Percentiles rank a stretch among this genome's conserved stretches.
phyloP scores from a whole-genome alignment of 2,113 vertebrate species.

The Bos indicus region DNA sequence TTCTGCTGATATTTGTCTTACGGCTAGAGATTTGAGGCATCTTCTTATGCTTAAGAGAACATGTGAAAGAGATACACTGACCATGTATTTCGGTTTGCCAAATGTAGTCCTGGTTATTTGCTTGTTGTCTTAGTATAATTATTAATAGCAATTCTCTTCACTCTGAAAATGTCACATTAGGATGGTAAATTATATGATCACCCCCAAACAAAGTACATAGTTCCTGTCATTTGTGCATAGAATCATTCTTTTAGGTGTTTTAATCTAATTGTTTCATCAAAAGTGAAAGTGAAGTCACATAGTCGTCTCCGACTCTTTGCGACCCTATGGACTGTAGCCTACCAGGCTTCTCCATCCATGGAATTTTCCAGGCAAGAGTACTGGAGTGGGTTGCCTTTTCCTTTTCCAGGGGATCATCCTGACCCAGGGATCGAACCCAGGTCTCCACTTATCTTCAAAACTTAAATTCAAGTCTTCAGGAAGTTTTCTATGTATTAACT shows the following conservation, averaged over 20 bases:
- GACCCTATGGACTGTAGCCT: too few relatives aligned
- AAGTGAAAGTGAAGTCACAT: too few relatives aligned
- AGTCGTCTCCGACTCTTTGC: accelerated
- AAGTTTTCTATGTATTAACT: not conserved
- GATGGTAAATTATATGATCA: not conserved
- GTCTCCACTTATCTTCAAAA: not conserved
- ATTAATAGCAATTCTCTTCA: not conserved
- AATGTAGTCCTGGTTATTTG: not conserved
- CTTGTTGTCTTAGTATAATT: not conserved
- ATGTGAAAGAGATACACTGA: not conserved
- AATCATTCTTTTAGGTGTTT: not conserved
- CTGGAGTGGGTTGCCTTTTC: too few relatives aligned
- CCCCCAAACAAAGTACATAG: not conserved
- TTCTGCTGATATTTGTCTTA: not conserved
- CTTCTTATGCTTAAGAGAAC: not conserved
- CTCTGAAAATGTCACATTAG: not conserved
- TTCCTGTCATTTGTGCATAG: not conserved
- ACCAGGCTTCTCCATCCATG: too few relatives aligned
- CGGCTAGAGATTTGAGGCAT: not conserved
- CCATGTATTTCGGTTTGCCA: not conserved
- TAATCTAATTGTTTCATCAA: not conserved
- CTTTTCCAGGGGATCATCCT: too few relatives aligned
- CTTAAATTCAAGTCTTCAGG: not conserved
- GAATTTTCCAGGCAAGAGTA: too few relatives aligned
- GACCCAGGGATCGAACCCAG: too few relatives aligned